phyloP scores from a whole-genome alignment of 2,113 vertebrate species.

The Stigmatopora nigra region DNA sequence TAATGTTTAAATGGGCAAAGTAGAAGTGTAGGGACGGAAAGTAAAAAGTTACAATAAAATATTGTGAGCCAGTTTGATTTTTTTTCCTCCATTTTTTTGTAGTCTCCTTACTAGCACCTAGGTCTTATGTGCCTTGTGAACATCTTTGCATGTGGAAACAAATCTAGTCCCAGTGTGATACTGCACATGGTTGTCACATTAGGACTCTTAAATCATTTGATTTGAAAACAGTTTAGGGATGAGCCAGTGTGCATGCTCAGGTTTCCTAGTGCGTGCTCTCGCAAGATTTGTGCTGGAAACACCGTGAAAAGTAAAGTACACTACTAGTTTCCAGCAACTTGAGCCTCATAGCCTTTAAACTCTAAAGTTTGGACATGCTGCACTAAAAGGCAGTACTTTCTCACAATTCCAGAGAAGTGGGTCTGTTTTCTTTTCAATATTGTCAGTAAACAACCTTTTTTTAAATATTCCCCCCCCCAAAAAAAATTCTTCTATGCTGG shows the following conservation, averaged over 20 bases:
- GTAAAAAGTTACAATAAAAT: too few species aligned
- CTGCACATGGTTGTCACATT: conserved; percentile 22
- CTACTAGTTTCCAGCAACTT: not conserved
- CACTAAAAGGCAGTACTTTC: not conserved
- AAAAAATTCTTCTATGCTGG: not conserved
- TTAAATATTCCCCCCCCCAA: not conserved
- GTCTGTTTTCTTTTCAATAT: not conserved
- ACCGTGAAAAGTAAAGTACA: not conserved
- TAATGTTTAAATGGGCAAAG: too few species aligned
- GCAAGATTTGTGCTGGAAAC: conserved; percentile 5
- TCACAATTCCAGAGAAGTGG: not conserved
- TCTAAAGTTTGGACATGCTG: not conserved
- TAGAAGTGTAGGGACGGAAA: too few species aligned
- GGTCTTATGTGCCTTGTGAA: not conserved
- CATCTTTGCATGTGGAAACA: conserved; percentile 6
- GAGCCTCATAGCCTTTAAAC: not conserved
- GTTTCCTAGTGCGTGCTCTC: not conserved
- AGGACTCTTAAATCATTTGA: conserved; percentile 29
- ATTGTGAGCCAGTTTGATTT: too few species aligned
- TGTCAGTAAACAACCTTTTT: not conserved
- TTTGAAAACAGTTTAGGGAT: conserved; percentile 7
- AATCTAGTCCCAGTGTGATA: conserved; percentile 20
- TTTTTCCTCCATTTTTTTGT: not conserved
- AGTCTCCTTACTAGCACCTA: not conserved
- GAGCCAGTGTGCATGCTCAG: not conserved